A percentile compares a stretch with the other conserved stretches of the same genome.
These are phyloP conservation scores for Ceratina japonica DNA, from an alignment of 1,140 invertebrate genomes.

Conservation along the genomic window DNA sequence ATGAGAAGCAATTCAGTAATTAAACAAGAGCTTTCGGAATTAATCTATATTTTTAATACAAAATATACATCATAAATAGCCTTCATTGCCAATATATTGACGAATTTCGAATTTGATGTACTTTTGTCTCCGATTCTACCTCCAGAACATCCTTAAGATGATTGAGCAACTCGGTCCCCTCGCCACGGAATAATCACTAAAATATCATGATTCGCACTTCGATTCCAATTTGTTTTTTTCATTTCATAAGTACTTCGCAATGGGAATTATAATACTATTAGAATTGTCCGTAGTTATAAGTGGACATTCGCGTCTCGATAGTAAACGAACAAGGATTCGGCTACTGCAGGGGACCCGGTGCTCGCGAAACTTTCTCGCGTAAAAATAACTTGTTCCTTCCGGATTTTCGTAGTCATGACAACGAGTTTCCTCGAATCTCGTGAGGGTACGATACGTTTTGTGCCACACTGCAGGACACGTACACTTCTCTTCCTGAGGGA, in stretches of 20 bases:
- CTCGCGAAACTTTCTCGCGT: slow-evolving; percentile 12
- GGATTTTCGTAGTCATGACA: slow-evolving; percentile 61
- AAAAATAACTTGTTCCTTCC: slow-evolving; percentile 58
- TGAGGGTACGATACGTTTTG: slow-evolving; percentile 57
- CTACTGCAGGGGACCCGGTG: background rate
- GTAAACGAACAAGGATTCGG: background rate
- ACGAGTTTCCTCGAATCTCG: slow-evolving; percentile 62
- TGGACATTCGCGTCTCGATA: background rate
- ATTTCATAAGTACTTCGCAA: background rate
- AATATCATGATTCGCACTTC: background rate
- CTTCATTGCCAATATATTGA: too few relatives aligned
- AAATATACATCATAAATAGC: too few relatives aligned
- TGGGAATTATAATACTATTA: background rate
- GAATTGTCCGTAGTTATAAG: too few relatives aligned
- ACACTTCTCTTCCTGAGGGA: slow-evolving; percentile 56
- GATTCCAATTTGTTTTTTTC: background rate
- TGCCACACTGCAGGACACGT: slow-evolving; percentile 62
- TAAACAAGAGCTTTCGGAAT: too few relatives aligned
- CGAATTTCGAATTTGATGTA: too few relatives aligned
- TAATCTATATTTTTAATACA: too few relatives aligned
- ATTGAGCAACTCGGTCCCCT: background rate
- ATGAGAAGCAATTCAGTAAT: too few relatives aligned
- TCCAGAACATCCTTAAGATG: too few relatives aligned
- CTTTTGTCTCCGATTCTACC: too few relatives aligned
- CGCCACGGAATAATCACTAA: too few relatives aligned